Evolutionary conservation across 2,888 invertebrate genomes (phyloP).

Genomic region (Ectemnius lituratus): DNA sequence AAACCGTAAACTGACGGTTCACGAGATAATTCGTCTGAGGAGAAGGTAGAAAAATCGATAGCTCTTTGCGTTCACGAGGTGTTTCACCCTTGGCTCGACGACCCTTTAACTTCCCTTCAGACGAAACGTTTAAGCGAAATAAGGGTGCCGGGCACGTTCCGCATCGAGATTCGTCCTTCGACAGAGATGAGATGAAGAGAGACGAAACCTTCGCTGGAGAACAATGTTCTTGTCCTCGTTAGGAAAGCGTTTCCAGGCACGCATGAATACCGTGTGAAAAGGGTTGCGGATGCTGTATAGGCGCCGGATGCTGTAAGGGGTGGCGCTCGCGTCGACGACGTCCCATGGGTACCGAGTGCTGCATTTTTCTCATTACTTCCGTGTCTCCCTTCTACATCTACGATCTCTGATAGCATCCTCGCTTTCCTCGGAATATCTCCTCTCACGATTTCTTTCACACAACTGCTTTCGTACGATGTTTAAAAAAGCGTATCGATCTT

Average conservation of each 20-base stretch:
- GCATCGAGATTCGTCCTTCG: too few relatives aligned
- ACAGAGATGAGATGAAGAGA: too few relatives aligned
- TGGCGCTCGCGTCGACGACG: background rate
- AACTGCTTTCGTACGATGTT: background rate
- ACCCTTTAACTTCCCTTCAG: constrained; percentile 9
- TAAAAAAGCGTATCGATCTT: constrained; percentile 33
- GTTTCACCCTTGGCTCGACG: constrained; percentile 5
- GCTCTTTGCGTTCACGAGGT: constrained; percentile 5
- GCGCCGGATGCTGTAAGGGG: background rate
- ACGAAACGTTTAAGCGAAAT: constrained; percentile 4
- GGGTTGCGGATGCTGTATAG: constrained; percentile 2
- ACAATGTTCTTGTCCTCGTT: constrained; percentile 36
- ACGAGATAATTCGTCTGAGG: background rate
- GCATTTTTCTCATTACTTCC: constrained; percentile 55
- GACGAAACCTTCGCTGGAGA: constrained; percentile 3
- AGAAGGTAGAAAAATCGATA: background rate
- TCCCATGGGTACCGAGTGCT: constrained; percentile 15
- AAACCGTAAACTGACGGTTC: background rate
- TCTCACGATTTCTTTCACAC: constrained; percentile 7
- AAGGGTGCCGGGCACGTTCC: background rate
- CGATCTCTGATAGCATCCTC: constrained; percentile 31
- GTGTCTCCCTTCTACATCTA: constrained; percentile 39
- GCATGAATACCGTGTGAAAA: constrained; percentile 10
- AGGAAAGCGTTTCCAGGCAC: constrained; percentile 9
- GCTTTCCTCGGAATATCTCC: constrained; percentile 24